Conservation (phyloP, 2,113 vertebrate genomes). For the Ceratotherium simum region DNA sequence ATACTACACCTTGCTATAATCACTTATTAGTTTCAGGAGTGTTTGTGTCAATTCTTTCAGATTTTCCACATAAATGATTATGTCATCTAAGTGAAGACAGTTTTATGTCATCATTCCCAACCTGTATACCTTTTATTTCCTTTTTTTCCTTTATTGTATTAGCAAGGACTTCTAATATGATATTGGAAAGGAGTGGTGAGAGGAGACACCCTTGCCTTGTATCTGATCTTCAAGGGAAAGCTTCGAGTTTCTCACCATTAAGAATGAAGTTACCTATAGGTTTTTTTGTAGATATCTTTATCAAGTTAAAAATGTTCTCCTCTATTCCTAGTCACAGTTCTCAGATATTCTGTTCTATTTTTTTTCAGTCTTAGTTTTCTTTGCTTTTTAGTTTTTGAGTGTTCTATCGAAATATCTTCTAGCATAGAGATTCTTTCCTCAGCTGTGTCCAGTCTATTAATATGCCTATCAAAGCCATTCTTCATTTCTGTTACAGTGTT, state of each 20-base stretch:
- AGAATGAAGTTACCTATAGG: not conserved
- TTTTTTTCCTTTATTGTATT: not conserved
- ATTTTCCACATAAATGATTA: not conserved
- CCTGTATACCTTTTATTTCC: not conserved
- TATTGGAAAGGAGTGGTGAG: not conserved
- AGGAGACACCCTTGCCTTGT: not conserved
- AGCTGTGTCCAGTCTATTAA: not conserved
- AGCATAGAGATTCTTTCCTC: not conserved
- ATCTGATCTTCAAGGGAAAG: not conserved
- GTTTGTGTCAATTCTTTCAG: not conserved
- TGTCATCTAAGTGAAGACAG: not conserved
- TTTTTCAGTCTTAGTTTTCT: not conserved
- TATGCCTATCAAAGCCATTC: not conserved
- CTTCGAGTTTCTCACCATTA: not conserved
- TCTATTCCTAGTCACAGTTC: not conserved
- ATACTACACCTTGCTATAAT: not conserved
- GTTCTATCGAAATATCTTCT: not conserved
- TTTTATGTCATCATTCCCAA: not conserved
- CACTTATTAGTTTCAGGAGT: not conserved
- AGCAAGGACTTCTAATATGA: not conserved
- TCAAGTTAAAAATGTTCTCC: not conserved
- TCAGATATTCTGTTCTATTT: not conserved
- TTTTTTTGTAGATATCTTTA: not conserved
- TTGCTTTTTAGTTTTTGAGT: not conserved
- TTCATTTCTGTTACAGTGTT: not conserved